Evolutionary conservation across 1,140 invertebrate species (phyloP), one percentile per base, ranked within the genome.

Genomic region (Micrasema minimum): DNA sequence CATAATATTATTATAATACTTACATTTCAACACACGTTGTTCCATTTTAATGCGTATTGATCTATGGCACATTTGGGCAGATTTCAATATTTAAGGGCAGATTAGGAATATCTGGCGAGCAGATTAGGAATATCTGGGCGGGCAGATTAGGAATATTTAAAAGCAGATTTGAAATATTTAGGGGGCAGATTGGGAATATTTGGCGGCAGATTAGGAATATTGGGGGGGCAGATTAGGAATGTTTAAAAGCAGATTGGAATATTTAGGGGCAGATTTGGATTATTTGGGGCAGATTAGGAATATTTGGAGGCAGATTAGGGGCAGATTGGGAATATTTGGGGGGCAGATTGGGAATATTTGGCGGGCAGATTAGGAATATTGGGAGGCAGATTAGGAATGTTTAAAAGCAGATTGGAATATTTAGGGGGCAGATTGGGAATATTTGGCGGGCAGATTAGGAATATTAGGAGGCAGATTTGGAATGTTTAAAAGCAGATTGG

Each of bases 211-310:
- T 31, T 31, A 31, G 26, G 26, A 31, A 31, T 31, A 31, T 31
- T 4, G 2, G n/a, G n/a, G n/a, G n/a, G 23, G 37, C n/a, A 26
- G 51, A 55, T 55, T 1, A 16, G 51, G 51, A n/a, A n/a, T n/a
- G n/a, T n/a, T n/a, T n/a, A n/a, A n/a, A n/a, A n/a, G n/a, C n/a
- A n/a, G n/a, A n/a, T n/a, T n/a, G n/a, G n/a, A n/a, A n/a, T n/a
- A n/a, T n/a, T n/a, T n/a, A 2, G 26, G n/a, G n/a, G n/a, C n/a
- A n/a, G n/a, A n/a, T n/a, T n/a, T n/a, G n/a, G n/a, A n/a, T n/a
- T n/a, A n/a, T n/a, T n/a, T n/a, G n/a, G n/a, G 23, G 23, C 23
- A 26, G 51, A 55, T 55, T 55, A 55, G 31, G 51, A 55, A 14
- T 37, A 55, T 14, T 2, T n/a, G n/a, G n/a, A 3, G n/a, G 37